These are phyloP conservation scores for Cololabis saira DNA, from an alignment of 2,113 vertebrate species.

Conservation along the genomic window DNA sequence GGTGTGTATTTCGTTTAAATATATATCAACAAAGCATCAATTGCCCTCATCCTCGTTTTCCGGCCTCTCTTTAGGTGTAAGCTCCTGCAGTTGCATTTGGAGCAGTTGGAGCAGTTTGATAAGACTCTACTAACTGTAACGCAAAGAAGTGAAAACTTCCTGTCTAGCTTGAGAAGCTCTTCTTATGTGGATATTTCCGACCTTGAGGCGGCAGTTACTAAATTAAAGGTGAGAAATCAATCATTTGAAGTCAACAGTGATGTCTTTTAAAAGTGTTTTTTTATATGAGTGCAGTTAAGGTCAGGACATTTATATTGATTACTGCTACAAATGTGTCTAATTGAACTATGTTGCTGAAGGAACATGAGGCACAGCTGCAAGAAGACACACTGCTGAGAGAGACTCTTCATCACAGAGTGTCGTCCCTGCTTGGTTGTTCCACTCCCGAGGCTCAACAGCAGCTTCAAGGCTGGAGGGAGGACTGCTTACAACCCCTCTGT, in stretches of 20 bases:
- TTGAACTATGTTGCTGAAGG: constrained; percentile 76
- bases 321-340: constrained; percentile 25
- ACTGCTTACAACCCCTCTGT: constrained; percentile 87
- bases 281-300: constrained; percentile 15
- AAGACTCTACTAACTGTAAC: constrained; percentile 85
- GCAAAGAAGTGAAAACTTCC: constrained; percentile 89
- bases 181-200: constrained; percentile 86
- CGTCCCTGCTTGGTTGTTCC: constrained; percentile 79
- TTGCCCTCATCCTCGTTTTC: background rate
- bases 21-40: too few relatives aligned
- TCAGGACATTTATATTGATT: constrained; percentile 32
- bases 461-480: constrained; percentile 85
- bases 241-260: constrained; percentile 23
- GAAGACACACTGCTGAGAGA: constrained; percentile 73
- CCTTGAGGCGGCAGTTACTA: constrained; percentile 77
- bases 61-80: constrained; percentile 75
- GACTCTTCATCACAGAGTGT: constrained; percentile 80
- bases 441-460: constrained; percentile 81
- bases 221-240: constrained; percentile 85
- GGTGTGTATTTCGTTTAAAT: background rate
- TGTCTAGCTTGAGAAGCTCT: constrained; percentile 84
- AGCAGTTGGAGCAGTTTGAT: constrained; percentile 86
- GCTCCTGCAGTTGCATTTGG: constrained; percentile 83
- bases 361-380: constrained; percentile 80
- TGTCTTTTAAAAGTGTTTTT: constrained; percentile 7